These are phyloP conservation scores for Scolanthus callimorphus DNA, from an alignment of 92 coral and sea anemone genomes.

Conservation along the genomic window DNA sequence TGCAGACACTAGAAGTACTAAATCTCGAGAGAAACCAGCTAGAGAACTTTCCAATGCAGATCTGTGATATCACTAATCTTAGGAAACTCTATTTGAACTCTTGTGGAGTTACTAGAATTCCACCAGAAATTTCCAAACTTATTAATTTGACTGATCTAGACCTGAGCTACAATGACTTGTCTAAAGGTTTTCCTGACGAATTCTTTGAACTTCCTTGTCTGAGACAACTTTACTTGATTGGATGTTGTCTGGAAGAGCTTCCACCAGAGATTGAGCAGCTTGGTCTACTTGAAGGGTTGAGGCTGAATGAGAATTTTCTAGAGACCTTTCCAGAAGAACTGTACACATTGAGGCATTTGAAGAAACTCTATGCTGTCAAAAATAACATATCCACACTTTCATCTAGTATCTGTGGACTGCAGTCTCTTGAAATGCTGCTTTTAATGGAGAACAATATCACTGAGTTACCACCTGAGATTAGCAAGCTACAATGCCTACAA, in stretches of 20 bases:
- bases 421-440: constrained; percentile 44
- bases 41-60: constrained; percentile 59
- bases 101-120: constrained; percentile 60
- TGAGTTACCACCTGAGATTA: constrained; percentile 69
- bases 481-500: constrained; percentile 40
- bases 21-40: constrained; percentile 70
- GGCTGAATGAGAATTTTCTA: constrained; percentile 53
- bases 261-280: constrained; percentile 67
- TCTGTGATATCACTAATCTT: constrained; percentile 45
- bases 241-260: constrained; percentile 43
- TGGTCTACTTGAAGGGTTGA: constrained; percentile 55
- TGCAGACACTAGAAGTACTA: constrained; percentile 40
- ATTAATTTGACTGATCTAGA: constrained; percentile 53
- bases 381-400: constrained; percentile 54
- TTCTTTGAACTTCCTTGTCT: constrained; percentile 58
- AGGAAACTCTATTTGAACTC: constrained; percentile 67
- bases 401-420: constrained; percentile 54
- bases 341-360: constrained; percentile 47
- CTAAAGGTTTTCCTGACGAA: constrained; percentile 49
- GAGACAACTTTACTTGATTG: constrained; percentile 60
- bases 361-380: constrained; percentile 50
- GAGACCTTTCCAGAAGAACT: constrained; percentile 66
- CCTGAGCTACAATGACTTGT: constrained; percentile 65
- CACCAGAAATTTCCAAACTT: constrained; percentile 47
- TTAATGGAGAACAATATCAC: constrained; percentile 64